Evolutionary conservation across 2,113 vertebrate genomes (phyloP).

Genomic region (Melanerpes aurifrons): DNA sequence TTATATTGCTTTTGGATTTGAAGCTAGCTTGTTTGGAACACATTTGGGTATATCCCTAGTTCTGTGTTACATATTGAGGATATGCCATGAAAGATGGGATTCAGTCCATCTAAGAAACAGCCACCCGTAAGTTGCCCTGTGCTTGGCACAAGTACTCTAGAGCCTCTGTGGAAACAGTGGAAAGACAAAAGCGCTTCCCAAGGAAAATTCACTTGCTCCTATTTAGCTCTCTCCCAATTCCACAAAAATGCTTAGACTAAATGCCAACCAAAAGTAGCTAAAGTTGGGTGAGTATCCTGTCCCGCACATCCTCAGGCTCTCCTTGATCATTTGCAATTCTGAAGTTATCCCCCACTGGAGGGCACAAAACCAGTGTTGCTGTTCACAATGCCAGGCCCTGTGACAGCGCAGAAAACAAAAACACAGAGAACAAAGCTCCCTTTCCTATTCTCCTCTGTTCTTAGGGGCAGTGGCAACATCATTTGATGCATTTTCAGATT

Average conservation of each 20-base stretch:
- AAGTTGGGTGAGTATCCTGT: background rate
- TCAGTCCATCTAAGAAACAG: background rate
- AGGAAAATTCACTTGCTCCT: background rate
- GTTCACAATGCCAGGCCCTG: rapidly evolving
- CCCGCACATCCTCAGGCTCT: background rate
- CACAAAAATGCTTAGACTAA: background rate
- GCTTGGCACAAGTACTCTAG: background rate
- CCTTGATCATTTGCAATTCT: background rate
- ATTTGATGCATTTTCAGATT: background rate
- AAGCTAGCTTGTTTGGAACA: background rate
- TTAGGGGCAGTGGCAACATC: background rate
- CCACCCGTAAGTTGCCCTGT: background rate
- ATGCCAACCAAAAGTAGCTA: background rate
- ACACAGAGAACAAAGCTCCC: background rate
- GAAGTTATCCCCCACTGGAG: background rate
- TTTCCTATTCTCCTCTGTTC: background rate
- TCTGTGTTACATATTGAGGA: background rate
- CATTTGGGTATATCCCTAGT: background rate
- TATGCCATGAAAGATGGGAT: background rate
- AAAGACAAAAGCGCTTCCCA: background rate
- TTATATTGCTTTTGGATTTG: background rate
- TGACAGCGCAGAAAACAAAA: background rate
- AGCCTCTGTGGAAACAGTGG: background rate
- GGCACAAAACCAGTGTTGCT: rapidly evolving
- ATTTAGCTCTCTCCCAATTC: background rate